Evolutionary conservation across 2,113 vertebrate species (phyloP), one percentile per base, ranked within the genome.

Genomic region (Proteles cristata): DNA sequence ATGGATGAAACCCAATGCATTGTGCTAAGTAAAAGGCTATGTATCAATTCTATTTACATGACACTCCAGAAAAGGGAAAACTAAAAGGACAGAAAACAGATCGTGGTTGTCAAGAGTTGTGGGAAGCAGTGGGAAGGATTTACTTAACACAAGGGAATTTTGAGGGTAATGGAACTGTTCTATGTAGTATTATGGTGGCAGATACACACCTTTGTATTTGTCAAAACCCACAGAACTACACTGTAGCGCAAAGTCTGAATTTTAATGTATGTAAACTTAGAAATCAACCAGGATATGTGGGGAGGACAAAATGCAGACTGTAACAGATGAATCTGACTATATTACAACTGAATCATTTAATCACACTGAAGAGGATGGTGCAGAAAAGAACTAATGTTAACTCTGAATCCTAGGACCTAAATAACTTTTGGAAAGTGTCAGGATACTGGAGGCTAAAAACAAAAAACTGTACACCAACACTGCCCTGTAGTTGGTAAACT

Each of bases 201-300:
- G 28, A 73, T 66, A 89, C 15, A 83, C 9, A 50, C 65, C 33
- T 96, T 28, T 66, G 6, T 83, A 96, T 90, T 25, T 97, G 79
- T 93, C 61, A 92, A 92, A 96, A 79, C 16, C 83, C 79, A 87
- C 45, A 93, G 23, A 88, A 69, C 63, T 83, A 15, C 35, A 86
- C 25, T n/a, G 77, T 28, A 89, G 7, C 48, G 77, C 39, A 81
- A 66, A 93, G 86, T 82, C 19, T 66, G 68, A 88, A 96, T 92
- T 96, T 96, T 94, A 97, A 96, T 71, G 11, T 76, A 92, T 90
- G 87, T 84, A 96, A 97, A 96, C 90, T 66, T 16, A 65, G 95
- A 92, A 94, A 91, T 74, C 69, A 88, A 92, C 19, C 74, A 97
- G 95, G 73, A 89, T 80, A 23, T 84, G 43, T 96, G 95, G 45